Percentiles rank a stretch among this genome's conserved stretches.
Conservation (phyloP, 1,140 invertebrate genomes). For the Anoplolepis gracilipes region DNA sequence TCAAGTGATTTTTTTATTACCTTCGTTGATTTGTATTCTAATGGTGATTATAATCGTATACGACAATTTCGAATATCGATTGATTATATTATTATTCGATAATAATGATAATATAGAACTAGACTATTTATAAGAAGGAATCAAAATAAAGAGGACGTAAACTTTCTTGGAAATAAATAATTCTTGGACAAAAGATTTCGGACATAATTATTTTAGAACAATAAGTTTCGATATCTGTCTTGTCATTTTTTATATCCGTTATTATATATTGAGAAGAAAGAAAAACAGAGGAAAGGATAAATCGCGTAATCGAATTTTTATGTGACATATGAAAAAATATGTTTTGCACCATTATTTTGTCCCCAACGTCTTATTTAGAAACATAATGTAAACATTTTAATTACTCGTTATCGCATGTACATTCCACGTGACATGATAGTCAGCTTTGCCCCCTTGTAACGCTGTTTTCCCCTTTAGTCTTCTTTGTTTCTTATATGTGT, state of each 20-base stretch:
- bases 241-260: background rate
- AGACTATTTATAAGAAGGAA: no score
- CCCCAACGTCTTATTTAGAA: background rate
- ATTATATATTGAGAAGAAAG: background rate
- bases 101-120: no score
- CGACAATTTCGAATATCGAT: no score
- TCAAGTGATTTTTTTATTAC: no score
- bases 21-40: no score
- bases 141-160: no score
- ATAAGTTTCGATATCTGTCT: background rate
- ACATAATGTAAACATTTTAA: slow-evolving; percentile 66
- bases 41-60: no score
- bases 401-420: slow-evolving; percentile 55
- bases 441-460: background rate
- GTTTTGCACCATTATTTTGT: background rate
- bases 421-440: slow-evolving; percentile 38
- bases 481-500: slow-evolving; percentile 33
- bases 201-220: background rate
- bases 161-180: no score
- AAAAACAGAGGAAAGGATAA: background rate
- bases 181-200: no score
- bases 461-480: slow-evolving; percentile 2
- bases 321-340: background rate
- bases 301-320: background rate
- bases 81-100: no score